Conservation (phyloP, 2,888 invertebrate species). For the Cantharis lateralis region DNA sequence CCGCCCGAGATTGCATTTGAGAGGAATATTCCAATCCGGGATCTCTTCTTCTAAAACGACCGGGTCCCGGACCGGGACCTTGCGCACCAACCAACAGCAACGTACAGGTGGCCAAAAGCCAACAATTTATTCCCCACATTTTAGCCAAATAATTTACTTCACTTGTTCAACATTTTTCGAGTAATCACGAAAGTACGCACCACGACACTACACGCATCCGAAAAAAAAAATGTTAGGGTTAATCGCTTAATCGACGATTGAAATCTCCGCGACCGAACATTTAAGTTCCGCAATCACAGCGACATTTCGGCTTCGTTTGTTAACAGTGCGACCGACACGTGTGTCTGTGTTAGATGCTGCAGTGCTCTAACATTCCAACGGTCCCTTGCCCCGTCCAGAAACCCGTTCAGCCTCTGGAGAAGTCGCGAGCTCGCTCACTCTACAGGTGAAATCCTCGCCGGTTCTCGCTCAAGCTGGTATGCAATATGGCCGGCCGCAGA, state of each 20-base stretch:
- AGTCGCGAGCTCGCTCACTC: slow-evolving; percentile 43
- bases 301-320: slow-evolving; percentile 47
- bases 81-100: slow-evolving; percentile 47
- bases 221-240: slow-evolving; percentile 23
- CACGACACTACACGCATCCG: slow-evolving; percentile 15
- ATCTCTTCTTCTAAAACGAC: slow-evolving; percentile 48
- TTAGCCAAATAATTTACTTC: slow-evolving; percentile 8
- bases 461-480: slow-evolving; percentile 55
- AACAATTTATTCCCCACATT: slow-evolving; percentile 43
- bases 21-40: slow-evolving; percentile 54
- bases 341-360: slow-evolving; percentile 51
- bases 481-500: slow-evolving; percentile 56
- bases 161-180: slow-evolving; percentile 13
- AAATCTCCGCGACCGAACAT: slow-evolving; percentile 36
- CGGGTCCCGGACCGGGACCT: slow-evolving; percentile 52
- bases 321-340: slow-evolving; percentile 47
- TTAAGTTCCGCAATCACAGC: slow-evolving; percentile 34
- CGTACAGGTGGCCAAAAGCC: slow-evolving; percentile 42
- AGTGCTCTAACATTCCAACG: slow-evolving; percentile 55
- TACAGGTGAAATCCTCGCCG: slow-evolving; percentile 35
- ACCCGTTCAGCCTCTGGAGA: slow-evolving; percentile 55
- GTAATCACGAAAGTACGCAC: slow-evolving; percentile 12
- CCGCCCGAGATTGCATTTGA: slow-evolving; percentile 86
- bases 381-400: slow-evolving; percentile 53
- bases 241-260: slow-evolving; percentile 36